Conservation (phyloP, 1,140 invertebrate species). For the Pomacea maculata region DNA sequence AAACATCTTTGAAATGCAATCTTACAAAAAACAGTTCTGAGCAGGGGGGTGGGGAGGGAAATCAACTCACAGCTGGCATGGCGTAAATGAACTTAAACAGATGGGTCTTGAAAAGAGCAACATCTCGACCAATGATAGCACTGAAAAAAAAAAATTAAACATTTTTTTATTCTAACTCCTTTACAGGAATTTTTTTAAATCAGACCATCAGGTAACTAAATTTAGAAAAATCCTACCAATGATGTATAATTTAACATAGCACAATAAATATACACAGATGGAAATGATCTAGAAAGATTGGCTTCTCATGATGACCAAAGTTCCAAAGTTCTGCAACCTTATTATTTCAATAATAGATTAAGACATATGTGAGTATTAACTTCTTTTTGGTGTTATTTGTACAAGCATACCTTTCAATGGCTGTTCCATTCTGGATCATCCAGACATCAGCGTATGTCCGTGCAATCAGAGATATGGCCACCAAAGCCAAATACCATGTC, state of each 20-base stretch:
- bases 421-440: conserved; percentile 93
- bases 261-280: not conserved
- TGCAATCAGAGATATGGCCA: conserved; percentile 83
- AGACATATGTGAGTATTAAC: too few relatives aligned
- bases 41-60: not conserved
- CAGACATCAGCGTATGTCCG: conserved; percentile 95
- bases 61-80: conserved; percentile 80
- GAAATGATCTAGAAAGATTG: not conserved
- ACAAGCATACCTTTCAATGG: conserved; percentile 83
- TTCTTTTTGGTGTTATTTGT: too few relatives aligned
- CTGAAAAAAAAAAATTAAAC: conserved; percentile 69
- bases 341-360: too few relatives aligned
- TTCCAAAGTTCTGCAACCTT: too few relatives aligned
- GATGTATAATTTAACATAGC: too few relatives aligned
- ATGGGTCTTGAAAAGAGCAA: conserved; percentile 77
- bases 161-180: not conserved
- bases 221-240: too few relatives aligned
- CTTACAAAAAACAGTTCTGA: too few relatives aligned
- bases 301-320: too few relatives aligned
- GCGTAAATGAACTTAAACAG: conserved; percentile 81
- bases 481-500: conserved; percentile 80
- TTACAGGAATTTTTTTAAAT: too few relatives aligned
- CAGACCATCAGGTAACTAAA: too few relatives aligned
- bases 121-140: conserved; percentile 90
- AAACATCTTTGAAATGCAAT: too few relatives aligned